phyloP scores from a whole-genome alignment of 1,140 invertebrate genomes.

The Chelonus insularis region DNA sequence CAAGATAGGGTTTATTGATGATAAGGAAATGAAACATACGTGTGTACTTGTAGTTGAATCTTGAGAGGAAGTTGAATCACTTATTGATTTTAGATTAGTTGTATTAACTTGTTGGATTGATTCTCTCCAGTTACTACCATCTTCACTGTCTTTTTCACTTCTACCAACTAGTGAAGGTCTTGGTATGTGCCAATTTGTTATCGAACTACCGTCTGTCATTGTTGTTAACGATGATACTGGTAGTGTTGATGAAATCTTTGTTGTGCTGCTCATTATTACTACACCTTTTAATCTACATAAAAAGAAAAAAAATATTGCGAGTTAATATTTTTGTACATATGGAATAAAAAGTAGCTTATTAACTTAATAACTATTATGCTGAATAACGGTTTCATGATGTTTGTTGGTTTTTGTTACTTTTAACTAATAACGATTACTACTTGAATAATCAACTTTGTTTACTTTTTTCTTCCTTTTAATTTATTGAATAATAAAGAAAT shows the following conservation, averaged over 20 bases:
- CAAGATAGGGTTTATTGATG: neutral
- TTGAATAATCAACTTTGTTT: too few relatives aligned
- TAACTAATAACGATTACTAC: too few relatives aligned
- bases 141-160: conserved; percentile 49
- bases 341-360: too few relatives aligned
- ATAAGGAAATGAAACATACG: conserved; percentile 58
- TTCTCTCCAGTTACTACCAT: conserved; percentile 43
- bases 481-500: too few relatives aligned
- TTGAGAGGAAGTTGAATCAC: conserved; percentile 73
- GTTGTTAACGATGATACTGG: neutral
- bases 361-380: too few relatives aligned
- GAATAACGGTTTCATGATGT: too few relatives aligned
- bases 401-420: too few relatives aligned
- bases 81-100: conserved; percentile 39
- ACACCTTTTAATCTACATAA: neutral
- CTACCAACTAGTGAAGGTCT: conserved; percentile 68
- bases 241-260: neutral
- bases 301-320: too few relatives aligned
- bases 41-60: conserved; percentile 76
- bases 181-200: conserved; percentile 72
- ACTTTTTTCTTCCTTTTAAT: too few relatives aligned
- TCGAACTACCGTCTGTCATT: conserved; percentile 35
- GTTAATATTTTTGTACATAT: too few relatives aligned
- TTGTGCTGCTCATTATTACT: conserved; percentile 3
- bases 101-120: conserved; percentile 42